Percentiles rank a stretch among this genome's conserved stretches.
Evolutionary conservation across 2,797 vertebrate genomes (phyloP).

Genomic region (Sebastiscus albofasciatus): DNA sequence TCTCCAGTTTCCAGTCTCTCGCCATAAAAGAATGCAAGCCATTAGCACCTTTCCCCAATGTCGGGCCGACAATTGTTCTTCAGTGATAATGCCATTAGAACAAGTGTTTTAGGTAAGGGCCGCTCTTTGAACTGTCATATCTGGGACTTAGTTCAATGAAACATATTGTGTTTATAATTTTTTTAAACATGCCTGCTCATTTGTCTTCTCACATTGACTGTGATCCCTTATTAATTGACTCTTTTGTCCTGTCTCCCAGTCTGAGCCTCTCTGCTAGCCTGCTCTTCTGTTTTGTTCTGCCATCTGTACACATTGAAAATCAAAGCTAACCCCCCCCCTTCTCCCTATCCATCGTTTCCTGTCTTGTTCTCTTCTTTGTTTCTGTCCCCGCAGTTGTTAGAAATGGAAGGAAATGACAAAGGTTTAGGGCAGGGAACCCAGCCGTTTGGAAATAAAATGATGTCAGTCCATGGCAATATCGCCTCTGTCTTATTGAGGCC

Average conservation of each 20-base stretch:
- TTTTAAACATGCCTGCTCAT: conserved; percentile 22
- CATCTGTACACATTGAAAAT: conserved; percentile 56
- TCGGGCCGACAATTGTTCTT: conserved; percentile 23
- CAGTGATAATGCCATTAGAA: conserved; percentile 32
- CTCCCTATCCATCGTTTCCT: background rate
- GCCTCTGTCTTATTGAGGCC: background rate
- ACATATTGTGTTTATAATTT: background rate
- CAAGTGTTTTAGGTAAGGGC: conserved; percentile 37
- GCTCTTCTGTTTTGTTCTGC: conserved; percentile 54
- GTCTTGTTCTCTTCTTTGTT: conserved; percentile 19
- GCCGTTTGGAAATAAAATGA: background rate
- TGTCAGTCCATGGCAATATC: background rate
- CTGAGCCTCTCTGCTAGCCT: conserved; percentile 23
- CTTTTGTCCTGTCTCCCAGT: conserved; percentile 42
- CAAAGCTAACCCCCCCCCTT: conserved; percentile 6
- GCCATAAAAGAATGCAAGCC: conserved; percentile 5
- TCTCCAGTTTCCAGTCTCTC: conserved; percentile 8
- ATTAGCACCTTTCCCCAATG: conserved; percentile 42
- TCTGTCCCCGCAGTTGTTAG: conserved; percentile 5
- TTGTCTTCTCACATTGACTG: conserved; percentile 26
- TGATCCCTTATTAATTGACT: conserved; percentile 49
- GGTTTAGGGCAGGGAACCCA: background rate
- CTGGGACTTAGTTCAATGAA: conserved; percentile 18
- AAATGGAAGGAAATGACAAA: conserved; percentile 2
- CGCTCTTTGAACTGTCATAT: conserved; percentile 52